Percentiles rank a stretch among this genome's conserved stretches.
Evolutionary conservation across 2,888 invertebrate genomes (phyloP).

Genomic region (Hylaea fasciaria): DNA sequence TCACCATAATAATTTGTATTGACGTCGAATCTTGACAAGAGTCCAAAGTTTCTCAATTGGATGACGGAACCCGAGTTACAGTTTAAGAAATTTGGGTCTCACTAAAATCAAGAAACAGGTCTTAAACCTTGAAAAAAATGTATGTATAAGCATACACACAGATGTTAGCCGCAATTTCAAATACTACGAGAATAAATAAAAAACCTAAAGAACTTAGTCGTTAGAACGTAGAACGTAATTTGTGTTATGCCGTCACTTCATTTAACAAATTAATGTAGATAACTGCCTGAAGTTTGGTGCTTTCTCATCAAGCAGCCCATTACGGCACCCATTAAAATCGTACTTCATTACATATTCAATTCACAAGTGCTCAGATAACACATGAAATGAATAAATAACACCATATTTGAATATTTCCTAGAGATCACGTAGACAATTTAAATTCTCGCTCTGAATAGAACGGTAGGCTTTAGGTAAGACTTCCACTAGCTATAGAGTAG

Average conservation of each 20-base stretch:
- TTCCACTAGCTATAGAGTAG: not conserved
- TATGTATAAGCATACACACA: too few relatives aligned
- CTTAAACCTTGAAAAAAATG: too few relatives aligned
- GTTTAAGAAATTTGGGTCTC: too few relatives aligned
- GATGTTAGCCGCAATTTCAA: not conserved
- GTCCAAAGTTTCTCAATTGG: too few relatives aligned
- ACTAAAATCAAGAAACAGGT: too few relatives aligned
- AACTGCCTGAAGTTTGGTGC: slow-evolving; percentile 1
- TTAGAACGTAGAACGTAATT: too few relatives aligned
- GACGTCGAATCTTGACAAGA: too few relatives aligned
- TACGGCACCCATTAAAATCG: slow-evolving; percentile 13
- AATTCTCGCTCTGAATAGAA: slow-evolving; percentile 37
- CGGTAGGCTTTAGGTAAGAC: not conserved
- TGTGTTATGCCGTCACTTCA: not conserved
- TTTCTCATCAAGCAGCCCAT: slow-evolving; percentile 10
- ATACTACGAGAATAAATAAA: too few relatives aligned
- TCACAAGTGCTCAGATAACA: slow-evolving; percentile 46
- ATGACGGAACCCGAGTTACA: too few relatives aligned
- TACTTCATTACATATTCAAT: slow-evolving; percentile 47
- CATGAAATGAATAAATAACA: slow-evolving; percentile 48
- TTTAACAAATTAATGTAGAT: not conserved
- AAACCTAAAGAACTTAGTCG: not conserved
- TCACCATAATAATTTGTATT: too few relatives aligned
- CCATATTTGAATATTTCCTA: slow-evolving; percentile 36
- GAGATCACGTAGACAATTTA: slow-evolving; percentile 40